phyloP scores from a whole-genome alignment of 2,113 vertebrate genomes.

The Podarcis muralis region DNA sequence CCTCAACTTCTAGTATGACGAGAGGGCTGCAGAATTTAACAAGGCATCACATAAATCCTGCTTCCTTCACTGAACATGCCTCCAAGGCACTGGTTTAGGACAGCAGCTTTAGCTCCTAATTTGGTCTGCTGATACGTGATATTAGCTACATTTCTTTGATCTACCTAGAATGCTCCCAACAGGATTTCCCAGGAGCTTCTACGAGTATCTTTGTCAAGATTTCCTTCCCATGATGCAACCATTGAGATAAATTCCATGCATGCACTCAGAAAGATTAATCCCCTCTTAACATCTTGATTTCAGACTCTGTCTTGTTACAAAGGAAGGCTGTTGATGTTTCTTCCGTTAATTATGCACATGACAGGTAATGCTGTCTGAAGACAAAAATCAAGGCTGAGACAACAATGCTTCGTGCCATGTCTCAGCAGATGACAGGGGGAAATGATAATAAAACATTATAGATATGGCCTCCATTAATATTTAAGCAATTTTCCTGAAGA shows the following conservation, averaged over 20 bases:
- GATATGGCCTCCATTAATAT: slow-evolving; percentile 63
- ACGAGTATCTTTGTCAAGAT: not conserved
- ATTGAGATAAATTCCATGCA: not conserved
- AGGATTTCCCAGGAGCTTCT: not conserved
- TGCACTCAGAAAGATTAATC: slow-evolving; percentile 25
- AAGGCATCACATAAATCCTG: not conserved
- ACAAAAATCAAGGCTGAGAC: not conserved
- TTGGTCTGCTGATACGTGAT: not conserved
- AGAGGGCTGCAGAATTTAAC: not conserved
- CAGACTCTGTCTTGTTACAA: not conserved
- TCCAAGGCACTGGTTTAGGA: slow-evolving; percentile 8
- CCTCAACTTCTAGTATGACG: not conserved
- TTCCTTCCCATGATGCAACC: slow-evolving; percentile 31
- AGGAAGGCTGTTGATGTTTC: not conserved
- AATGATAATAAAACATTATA: slow-evolving; percentile 49
- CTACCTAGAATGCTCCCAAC: not conserved
- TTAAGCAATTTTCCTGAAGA: slow-evolving; percentile 57
- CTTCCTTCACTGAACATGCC: not conserved
- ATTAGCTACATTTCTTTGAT: not conserved
- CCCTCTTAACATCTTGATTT: slow-evolving; percentile 31
- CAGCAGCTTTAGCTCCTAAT: not conserved
- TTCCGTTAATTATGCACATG: slow-evolving; percentile 23
- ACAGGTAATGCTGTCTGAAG: slow-evolving; percentile 3
- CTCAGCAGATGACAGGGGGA: not conserved
- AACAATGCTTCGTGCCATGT: slow-evolving; percentile 1